Conservation (phyloP, 2,888 invertebrate genomes). For the Nephrotoma appendiculata region DNA sequence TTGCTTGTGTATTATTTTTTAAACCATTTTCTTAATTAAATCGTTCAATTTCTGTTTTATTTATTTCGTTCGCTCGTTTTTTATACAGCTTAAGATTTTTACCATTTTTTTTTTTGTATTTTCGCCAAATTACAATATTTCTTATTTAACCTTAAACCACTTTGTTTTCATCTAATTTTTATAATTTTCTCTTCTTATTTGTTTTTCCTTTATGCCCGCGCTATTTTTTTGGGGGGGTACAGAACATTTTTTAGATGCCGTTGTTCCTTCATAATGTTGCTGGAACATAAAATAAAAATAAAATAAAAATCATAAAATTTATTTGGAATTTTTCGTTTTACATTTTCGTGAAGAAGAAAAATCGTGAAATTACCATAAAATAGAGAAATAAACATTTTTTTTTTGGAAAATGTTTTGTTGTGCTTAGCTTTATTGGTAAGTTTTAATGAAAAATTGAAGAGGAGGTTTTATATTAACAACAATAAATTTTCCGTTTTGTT, state of each 20-base stretch:
- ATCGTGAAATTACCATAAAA: neutral
- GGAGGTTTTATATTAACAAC: neutral
- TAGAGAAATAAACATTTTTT: neutral
- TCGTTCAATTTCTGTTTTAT: constrained; percentile 4
- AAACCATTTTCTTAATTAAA: constrained; percentile 4
- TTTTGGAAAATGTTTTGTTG: neutral
- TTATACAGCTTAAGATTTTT: neutral
- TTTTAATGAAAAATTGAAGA: neutral
- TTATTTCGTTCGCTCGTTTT: neutral
- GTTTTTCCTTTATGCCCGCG: neutral
- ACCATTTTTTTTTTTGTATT: neutral
- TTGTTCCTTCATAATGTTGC: neutral
- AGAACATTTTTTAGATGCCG: neutral
- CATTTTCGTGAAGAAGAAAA: neutral
- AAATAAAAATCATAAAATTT: neutral
- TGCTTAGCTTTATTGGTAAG: neutral
- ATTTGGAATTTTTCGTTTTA: neutral
- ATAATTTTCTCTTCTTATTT: neutral
- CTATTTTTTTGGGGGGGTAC: neutral
- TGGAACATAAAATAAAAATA: neutral
- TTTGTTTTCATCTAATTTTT: neutral
- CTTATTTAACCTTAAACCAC: neutral
- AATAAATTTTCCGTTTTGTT: neutral
- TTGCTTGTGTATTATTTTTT: neutral
- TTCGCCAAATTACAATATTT: neutral